Conservation (phyloP, 2,113 vertebrate genomes). For the pig (Sus scrofa) region DNA sequence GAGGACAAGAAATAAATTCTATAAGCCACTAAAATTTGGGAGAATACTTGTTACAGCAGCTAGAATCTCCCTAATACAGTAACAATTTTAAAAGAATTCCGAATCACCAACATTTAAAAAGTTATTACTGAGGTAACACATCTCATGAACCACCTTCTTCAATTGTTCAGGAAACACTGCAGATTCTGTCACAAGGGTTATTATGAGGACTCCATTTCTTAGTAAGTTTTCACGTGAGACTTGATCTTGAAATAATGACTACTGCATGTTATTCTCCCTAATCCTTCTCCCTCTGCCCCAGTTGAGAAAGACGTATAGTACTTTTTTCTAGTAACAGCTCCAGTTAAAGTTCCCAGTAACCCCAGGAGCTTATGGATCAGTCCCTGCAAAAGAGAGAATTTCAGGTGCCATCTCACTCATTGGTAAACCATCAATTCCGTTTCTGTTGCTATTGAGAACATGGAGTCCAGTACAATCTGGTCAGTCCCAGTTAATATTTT, state of each 20-base stretch:
- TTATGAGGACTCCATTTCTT: background rate
- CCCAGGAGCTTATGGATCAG: background rate
- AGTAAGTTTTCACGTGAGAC: background rate
- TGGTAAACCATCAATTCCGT: background rate
- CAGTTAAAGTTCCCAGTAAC: background rate
- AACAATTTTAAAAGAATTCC: background rate
- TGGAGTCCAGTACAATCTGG: background rate
- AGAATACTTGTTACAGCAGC: background rate
- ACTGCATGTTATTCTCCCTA: background rate
- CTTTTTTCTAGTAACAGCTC: background rate
- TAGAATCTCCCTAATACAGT: background rate
- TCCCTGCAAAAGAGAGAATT: background rate
- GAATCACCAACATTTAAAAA: conserved; percentile 8
- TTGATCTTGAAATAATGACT: conserved; percentile 36
- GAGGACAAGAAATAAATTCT: conserved; percentile 4
- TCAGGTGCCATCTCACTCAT: background rate
- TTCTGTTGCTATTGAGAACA: background rate
- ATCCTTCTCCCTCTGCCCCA: background rate
- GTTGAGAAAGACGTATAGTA: background rate
- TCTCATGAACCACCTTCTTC: background rate
- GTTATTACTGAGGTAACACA: background rate
- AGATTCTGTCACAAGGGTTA: background rate
- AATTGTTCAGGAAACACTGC: background rate
- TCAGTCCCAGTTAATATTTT: background rate
- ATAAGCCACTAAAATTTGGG: background rate